Conservation (phyloP, 2,888 invertebrate genomes). For the Phoenoteleia sp. region DNA sequence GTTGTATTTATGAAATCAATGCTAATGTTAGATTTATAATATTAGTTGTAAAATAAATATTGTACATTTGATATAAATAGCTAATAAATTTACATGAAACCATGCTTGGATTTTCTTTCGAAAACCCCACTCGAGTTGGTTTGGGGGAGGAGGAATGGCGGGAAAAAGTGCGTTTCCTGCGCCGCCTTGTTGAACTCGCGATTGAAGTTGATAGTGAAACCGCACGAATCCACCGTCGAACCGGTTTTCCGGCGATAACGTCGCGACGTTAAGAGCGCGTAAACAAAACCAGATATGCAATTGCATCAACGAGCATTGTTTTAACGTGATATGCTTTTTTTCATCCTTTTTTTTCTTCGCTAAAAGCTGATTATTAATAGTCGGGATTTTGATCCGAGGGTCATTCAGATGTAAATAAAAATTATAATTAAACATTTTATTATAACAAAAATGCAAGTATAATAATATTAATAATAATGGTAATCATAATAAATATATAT, state of each 20-base stretch:
- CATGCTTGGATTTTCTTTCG: background rate
- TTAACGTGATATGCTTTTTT: background rate
- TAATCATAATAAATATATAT: too few relatives aligned
- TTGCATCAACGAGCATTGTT: constrained; percentile 11
- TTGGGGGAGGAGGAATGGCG: background rate
- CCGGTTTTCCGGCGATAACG: constrained; percentile 81
- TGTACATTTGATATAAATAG: constrained; percentile 78
- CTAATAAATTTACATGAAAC: constrained; percentile 51
- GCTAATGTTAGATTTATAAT: constrained; percentile 79
- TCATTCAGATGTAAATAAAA: too few relatives aligned
- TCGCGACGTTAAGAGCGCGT: constrained; percentile 74
- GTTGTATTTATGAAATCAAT: constrained; percentile 82
- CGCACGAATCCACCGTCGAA: constrained; percentile 81
- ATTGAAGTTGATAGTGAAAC: constrained; percentile 81
- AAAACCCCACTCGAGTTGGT: background rate
- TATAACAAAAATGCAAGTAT: too few relatives aligned
- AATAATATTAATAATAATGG: too few relatives aligned
- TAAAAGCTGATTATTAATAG: background rate
- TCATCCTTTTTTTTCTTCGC: background rate
- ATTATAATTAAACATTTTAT: too few relatives aligned
- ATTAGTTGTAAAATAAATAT: constrained; percentile 77
- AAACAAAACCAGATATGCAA: constrained; percentile 77
- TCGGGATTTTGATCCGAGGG: background rate
- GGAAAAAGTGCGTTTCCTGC: constrained; percentile 57
- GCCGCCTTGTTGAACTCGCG: constrained; percentile 82